Base-by-base conservation (phyloP, 2,888 invertebrate genomes). In the Carcina quercana region DNA sequence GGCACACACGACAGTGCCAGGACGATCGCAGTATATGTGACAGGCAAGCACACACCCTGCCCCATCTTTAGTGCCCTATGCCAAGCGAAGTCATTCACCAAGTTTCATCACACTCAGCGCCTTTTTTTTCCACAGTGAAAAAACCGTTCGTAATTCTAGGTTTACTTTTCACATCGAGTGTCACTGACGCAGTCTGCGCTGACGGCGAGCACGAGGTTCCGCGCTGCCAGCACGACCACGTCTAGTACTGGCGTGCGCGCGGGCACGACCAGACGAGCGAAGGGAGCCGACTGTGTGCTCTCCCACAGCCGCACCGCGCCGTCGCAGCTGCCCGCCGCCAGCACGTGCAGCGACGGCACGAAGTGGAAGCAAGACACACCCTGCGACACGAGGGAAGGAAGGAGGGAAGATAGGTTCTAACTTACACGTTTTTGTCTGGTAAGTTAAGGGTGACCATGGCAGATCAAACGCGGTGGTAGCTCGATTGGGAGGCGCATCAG, bases 301-400 rank as follows among this genome's bases (percentile, higher is more conserved):
- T 87, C 87, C 88, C 88, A 89, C 17, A 89, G 52, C 1, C 87
- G 72, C 3, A 89, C 73, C 0, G 58, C 46, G 4, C 86, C 86
- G 48, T 87, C 86, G 1, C 70, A 59, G 26, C 87, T 82, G 13
- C 89, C 89, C 0, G 87, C 86, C 2, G 80, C 85, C 15, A 89
- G 47, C 22, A 87, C 47, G 33, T 84, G 86, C 1, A 85, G 62
- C 0, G 61, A 49, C 1, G 69, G 61, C 6, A 85, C 85, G 21
- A 78, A 50, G 45, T 84, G 82, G 65, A 88, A 88, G 47, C 88
- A 87, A 19, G 73, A 79, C 2, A 86, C 78, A 3, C 89, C 89
- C 89, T 89, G 53, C 7, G 4, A 25, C 8, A 24, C 15, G 11
- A 19, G 10, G n/a, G n/a, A n/a, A n/a, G n/a, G n/a, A n/a, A n/a